Base-by-base conservation (phyloP, 2,113 vertebrate genomes). In the Gambusia holbrooki region DNA sequence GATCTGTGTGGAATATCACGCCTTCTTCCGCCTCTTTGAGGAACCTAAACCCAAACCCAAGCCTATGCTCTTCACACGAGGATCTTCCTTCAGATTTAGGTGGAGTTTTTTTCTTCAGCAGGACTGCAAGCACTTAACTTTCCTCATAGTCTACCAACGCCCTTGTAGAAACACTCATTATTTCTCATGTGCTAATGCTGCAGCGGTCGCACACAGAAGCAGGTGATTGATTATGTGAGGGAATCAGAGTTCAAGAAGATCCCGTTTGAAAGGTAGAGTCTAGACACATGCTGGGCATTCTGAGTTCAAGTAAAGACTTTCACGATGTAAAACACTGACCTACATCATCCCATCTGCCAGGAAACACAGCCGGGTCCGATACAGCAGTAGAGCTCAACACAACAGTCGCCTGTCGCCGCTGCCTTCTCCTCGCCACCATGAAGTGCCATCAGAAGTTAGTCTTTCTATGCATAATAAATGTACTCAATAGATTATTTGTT, bases 11-110 rank as follows among this genome's bases (percentile, higher is more conserved):
- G 98, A 99, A 69, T 96, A 98, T 88, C 98, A 99, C 78, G 97
- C 98, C 89, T 99, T 99, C 93, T 99, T 99, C 92, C 96, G 98
- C 86, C 97, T 99, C 33, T 97, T 97, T 45, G 98, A 99, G 90
- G 97, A 99, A 81, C 98, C 98, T 17, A 98, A 97, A 88, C 96
- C 97, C 87, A 99, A 97, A 78, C 97, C 97, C 62, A 99, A 98
- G 86, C 96, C 97, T 0, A 95, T 98, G 82, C 95, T 99, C 76
- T 98, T 99, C 90, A 97, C 96, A 66, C 94, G 98, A 83, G 98
- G 98, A 66, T 99, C 98, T 25, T 99, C 97, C 8, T 99, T 99
- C 94, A 96, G 98, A 84, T 99, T 99, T 95, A 99, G 98, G 98
- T 99, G 90, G 86, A 33, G 9, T 75, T 66, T n/a, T 61, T 54